Evolutionary conservation across 1,140 invertebrate species (phyloP), one percentile per base, ranked within the genome.

Genomic region (Brachionus paranguensis): DNA sequence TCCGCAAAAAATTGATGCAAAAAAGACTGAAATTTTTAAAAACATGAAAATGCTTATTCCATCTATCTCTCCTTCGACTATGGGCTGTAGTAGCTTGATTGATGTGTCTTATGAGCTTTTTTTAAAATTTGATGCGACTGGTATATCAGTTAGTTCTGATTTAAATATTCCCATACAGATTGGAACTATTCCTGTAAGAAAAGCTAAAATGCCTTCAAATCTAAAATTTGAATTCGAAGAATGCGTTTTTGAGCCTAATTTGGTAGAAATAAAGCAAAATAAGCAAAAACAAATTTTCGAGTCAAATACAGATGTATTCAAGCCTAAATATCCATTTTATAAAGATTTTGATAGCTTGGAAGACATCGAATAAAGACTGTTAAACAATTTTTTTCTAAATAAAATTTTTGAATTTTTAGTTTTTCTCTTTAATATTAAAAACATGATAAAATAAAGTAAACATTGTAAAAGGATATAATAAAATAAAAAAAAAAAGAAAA

Each of bases 261-360:
- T 12, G 2, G 20, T 29, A 11, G 12, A 81, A 10, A 11, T 14
- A 10, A 47, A n/a, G 11, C 29, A 17, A 68, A 47, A 33, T 37
- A 50, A 79, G 3, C 24, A 55, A 64, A 55, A 79, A 60, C 43
- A 79, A 64, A 81, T 64, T 6, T 20, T 81, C 17, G 78, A 81
- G 41, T 27, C 78, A 43, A 45, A 81, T 65, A n/a, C 64, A 4
- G 20, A 81, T 81, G n/a, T 33, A 17, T 81, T 81, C 20, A 60
- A 81, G 20, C 78, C 78, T 43, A 64, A 24, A 1, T 81, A 81
- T 68, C 78, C 78, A n/a, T 81, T 29, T 81, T 81, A 81, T 45
- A 68, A 64, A 37, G 72, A 76, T 50, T 76, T 27, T 76, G 11
- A 45, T 14, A 50, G 7, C 12, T 45, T 50, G 12, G 33, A 43